Conservation (phyloP, 2,888 invertebrate genomes). For the Phortica magna region DNA sequence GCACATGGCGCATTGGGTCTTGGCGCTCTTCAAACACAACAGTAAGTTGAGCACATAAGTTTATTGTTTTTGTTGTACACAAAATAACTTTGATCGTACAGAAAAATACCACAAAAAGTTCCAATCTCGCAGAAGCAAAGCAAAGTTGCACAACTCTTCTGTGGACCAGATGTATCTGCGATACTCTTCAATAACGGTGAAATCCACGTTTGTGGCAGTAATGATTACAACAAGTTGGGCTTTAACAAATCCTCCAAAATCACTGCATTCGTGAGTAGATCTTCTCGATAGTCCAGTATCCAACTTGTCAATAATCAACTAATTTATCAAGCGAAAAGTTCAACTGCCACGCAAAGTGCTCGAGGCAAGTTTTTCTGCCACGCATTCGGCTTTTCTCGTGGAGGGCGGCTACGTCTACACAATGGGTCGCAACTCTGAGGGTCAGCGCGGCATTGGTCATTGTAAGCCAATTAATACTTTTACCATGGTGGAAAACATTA, state of each 20-base stretch:
- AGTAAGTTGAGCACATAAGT: conserved; percentile 58
- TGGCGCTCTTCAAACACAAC: conserved; percentile 70
- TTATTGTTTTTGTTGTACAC: too few relatives aligned
- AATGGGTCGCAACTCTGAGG: conserved; percentile 83
- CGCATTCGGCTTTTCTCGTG: conserved; percentile 82
- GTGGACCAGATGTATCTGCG: conserved; percentile 82
- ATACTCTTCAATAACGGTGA: conserved; percentile 81
- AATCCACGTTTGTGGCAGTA: conserved; percentile 83
- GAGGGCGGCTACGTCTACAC: conserved; percentile 83
- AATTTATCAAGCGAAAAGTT: conserved; percentile 75
- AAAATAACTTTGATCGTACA: conserved; percentile 39
- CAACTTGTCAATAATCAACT: conserved; percentile 63
- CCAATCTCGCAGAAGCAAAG: conserved; percentile 75
- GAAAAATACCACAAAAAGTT: conserved; percentile 73
- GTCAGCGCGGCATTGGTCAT: conserved; percentile 81
- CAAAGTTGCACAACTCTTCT: conserved; percentile 79
- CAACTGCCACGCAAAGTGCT: conserved; percentile 80
- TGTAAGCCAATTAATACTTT: conserved; percentile 65
- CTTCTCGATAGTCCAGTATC: conserved; percentile 49
- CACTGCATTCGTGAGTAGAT: conserved; percentile 68
- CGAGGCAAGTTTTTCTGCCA: conserved; percentile 81
- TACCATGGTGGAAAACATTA: conserved; percentile 72
- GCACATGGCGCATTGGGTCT: conserved; percentile 82
- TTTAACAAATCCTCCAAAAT: conserved; percentile 76
- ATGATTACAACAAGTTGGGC: conserved; percentile 83